These are phyloP conservation scores for Acanthurus lineatus DNA, from an alignment of 2,797 vertebrate species.

Conservation along the genomic window DNA sequence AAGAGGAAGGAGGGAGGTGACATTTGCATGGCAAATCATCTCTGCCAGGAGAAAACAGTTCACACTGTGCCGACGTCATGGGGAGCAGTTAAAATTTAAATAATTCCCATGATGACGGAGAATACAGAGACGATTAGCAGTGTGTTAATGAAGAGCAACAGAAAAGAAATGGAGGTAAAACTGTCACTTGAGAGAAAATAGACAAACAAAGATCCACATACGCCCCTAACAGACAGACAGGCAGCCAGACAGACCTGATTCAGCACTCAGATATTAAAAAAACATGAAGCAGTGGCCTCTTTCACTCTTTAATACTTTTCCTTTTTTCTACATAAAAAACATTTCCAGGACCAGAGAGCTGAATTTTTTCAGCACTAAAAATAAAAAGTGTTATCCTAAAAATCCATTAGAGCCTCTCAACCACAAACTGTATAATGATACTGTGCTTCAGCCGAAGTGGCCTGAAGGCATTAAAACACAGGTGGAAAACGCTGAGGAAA, in stretches of 20 bases:
- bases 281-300: background rate
- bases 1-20: slow-evolving; percentile 41
- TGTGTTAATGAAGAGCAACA: background rate
- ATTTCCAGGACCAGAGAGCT: background rate
- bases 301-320: slow-evolving; percentile 7
- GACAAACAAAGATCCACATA: background rate
- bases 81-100: background rate
- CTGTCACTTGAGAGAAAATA: background rate
- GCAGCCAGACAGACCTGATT: background rate
- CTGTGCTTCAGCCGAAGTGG: background rate
- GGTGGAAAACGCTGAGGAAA: background rate
- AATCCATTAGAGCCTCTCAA: background rate
- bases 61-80: slow-evolving; percentile 29
- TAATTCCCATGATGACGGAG: background rate
- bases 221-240: background rate
- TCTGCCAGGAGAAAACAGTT: slow-evolving; percentile 11
- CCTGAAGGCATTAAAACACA: background rate
- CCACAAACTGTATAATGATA: background rate
- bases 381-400: background rate
- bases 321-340: slow-evolving; percentile 8
- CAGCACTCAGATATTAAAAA: background rate
- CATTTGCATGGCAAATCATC: slow-evolving; percentile 71
- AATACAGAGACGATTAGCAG: background rate
- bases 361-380: background rate
- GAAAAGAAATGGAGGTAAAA: background rate